phyloP scores from a whole-genome alignment of 2,113 vertebrate species.

The Connochaetes taurinus region DNA sequence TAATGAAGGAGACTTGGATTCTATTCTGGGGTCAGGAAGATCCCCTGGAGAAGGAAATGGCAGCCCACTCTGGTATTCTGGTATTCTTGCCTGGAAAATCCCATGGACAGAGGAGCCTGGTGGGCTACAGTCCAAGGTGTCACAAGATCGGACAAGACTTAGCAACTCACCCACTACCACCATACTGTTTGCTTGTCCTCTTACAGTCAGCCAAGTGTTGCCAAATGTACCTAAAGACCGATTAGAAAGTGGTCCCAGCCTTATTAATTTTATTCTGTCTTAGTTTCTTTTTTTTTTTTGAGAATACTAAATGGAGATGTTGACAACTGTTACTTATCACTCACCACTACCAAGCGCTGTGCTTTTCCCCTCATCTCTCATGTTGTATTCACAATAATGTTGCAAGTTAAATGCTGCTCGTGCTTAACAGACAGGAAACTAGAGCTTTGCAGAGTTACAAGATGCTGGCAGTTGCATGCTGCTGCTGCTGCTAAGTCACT shows the following conservation, averaged over 20 bases:
- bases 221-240: not conserved
- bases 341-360: not conserved
- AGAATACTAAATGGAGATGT: not conserved
- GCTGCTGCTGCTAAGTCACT: too few relatives aligned
- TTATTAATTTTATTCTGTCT: not conserved
- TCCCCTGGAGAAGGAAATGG: not conserved
- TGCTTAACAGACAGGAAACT: not conserved
- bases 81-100: not conserved
- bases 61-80: not conserved
- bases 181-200: not conserved
- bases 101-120: not conserved
- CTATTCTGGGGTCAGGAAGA: not conserved
- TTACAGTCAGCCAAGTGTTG: not conserved
- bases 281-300: not conserved
- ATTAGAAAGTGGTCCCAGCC: not conserved
- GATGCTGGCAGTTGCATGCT: not conserved
- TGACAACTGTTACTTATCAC: not conserved
- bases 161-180: not conserved
- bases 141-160: not conserved
- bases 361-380: not conserved
- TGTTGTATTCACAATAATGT: not conserved
- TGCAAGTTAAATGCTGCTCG: not conserved
- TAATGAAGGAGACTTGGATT: not conserved
- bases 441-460: not conserved
- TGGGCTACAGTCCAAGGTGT: not conserved